Evolutionary conservation across 1,140 invertebrate genomes (phyloP), one percentile per base, ranked within the genome.

Genomic region (Brachionus calyciflorus): DNA sequence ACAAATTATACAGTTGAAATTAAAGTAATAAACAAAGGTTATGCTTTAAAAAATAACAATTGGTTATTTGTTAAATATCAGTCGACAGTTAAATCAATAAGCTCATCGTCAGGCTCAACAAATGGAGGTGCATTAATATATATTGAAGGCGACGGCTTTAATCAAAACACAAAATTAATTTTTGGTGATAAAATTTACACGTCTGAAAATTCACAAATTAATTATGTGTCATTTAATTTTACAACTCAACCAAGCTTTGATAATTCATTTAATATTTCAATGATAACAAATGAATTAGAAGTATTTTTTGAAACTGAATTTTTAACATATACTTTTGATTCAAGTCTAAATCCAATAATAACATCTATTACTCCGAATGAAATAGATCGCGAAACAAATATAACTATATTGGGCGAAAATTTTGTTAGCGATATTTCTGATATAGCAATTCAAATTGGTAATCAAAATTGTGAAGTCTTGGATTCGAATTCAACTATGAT

Each of bases 131-230:
- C 60, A 44, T 26, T 65, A 26, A 6, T 65, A 1, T 44, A 12
- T 9, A 65, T 65, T n/a, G 12, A 24, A n/a, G 60, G 60, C 12
- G 60, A 65, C 17, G 60, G 60, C 9, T 65, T 65, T 44, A 37
- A 65, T 19, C 33, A 44, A 44, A 21, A 19, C 12, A 79, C 78
- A 14, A 55, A 24, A 3, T 79, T 81, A 0, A 76, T 57, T 17
- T 48, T 82, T 26, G 80, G 73, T 26, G 77, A 77, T 30, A 48
- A 48, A 9, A 14, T 30, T 3, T 81, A 80, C 78, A 55, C 65
- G 12, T 70, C 46, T 9, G 10, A 26, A 28, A 53, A 53, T 28
- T 49, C 69, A 57, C 12, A 55, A 41, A 57, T 57, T 9, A 24
- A 12, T 24, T 65, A 24, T 65, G 37, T 19, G 5, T 65, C 60